Conservation (phyloP, 2,888 invertebrate genomes). For the Didymodactylos carnosus region DNA sequence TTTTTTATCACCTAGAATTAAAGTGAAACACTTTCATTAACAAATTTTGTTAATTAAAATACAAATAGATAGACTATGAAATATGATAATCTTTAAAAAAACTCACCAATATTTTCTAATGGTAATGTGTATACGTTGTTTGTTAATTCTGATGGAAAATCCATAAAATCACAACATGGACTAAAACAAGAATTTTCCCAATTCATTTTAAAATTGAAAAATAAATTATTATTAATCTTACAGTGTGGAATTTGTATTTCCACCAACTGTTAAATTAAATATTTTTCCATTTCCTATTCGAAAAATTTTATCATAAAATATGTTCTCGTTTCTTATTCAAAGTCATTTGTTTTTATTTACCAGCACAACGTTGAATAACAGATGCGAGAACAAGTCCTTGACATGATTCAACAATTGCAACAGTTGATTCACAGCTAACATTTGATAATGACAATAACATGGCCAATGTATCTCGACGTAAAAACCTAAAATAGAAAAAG, state of each 20-base stretch:
- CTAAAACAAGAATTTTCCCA: slow-evolving; percentile 15
- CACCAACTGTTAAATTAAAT: slow-evolving; percentile 28
- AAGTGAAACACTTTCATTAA: slow-evolving; percentile 1
- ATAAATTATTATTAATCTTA: slow-evolving; percentile 49
- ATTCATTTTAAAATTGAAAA: slow-evolving; percentile 60
- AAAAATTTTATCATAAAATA: slow-evolving; percentile 12
- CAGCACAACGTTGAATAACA: slow-evolving; percentile 49
- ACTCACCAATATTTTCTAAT: slow-evolving; percentile 43
- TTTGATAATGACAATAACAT: slow-evolving; percentile 65
- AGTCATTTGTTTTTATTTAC: slow-evolving; percentile 33
- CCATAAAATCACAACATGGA: slow-evolving; percentile 45
- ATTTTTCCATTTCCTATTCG: slow-evolving; percentile 34
- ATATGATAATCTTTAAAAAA: too few relatives aligned
- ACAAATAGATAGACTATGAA: too few relatives aligned
- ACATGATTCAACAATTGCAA: slow-evolving; percentile 63
- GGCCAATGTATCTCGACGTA: slow-evolving; percentile 67
- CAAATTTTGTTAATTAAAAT: too few relatives aligned
- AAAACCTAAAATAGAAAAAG: slow-evolving; percentile 41
- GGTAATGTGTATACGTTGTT: slow-evolving; percentile 46
- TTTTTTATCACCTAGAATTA: slow-evolving; percentile 14
- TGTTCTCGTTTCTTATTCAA: background rate
- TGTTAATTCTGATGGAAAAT: slow-evolving; percentile 51
- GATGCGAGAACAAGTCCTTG: slow-evolving; percentile 64
- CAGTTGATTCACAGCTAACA: slow-evolving; percentile 44
- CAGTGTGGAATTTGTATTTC: slow-evolving; percentile 19